Base-by-base conservation (phyloP, 1,140 invertebrate genomes). In the Protaetia brevitarsis region DNA sequence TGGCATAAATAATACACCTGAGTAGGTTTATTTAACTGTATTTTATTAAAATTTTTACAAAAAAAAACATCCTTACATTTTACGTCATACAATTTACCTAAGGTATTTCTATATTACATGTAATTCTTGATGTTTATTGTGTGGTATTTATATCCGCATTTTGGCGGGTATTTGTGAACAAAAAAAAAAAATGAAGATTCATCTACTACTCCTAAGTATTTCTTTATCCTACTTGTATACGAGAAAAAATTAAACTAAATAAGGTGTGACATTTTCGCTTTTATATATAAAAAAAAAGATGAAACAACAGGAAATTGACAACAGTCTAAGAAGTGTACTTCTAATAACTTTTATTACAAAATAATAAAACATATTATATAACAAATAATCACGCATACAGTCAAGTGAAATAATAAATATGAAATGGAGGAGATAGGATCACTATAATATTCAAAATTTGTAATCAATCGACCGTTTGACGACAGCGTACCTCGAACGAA, bases 391-490 rank as follows among this genome's bases (percentile, higher is more conserved):
- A 72, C 74, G 72, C 74, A 72, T 72, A 70, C 69, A 72, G 72
- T 75, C 69, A 72, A 71, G 67, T 61, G 57, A 72, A 67, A 67
- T 68, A 73, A 73, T 72, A 72, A 73, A 73, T 72, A 73, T 67
- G 69, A 73, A 63, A 74, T 70, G 67, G 65, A 73, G 71, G 67
- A 56, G 63, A 51, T 51, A 71, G 65, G 70, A 75, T 75, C 73
- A 74, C 74, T 73, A 72, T 59, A 51, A 51, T 23, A 16, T 23
- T 51, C 26, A 23, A 23, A 34, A 11, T 10, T 51, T 51, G 41
- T 21, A 51, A 8, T 16, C 3, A 37, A 37, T 13, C 34, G 34
- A 16, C 10, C 41, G 41, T 51, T 51, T 28, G 29, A 28, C 8
- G 11, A 29, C 30, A 26, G 26, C 23, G 57, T 16, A 13, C 26